These are phyloP conservation scores for Venustoraphidia nigricollis DNA, from an alignment of 2,888 invertebrate genomes.

Conservation along the genomic window DNA sequence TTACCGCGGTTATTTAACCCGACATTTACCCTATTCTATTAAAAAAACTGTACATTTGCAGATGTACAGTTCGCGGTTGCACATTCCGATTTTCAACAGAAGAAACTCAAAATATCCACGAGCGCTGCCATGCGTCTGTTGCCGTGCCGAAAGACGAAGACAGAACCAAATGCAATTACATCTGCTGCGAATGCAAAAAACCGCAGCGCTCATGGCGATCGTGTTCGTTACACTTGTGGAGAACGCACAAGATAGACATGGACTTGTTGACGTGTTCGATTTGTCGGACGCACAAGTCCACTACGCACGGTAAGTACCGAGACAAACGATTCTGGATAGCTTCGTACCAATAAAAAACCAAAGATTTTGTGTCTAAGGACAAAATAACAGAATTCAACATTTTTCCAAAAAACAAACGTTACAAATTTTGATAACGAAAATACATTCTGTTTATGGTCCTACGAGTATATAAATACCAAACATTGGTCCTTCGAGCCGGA, in stretches of 20 bases:
- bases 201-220: constrained; percentile 44
- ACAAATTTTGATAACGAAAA: too few relatives aligned
- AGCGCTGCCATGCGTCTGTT: constrained; percentile 30
- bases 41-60: constrained; percentile 16
- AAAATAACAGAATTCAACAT: too few relatives aligned
- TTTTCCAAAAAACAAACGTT: too few relatives aligned
- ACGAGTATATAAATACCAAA: too few relatives aligned
- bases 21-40: too few relatives aligned
- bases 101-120: constrained; percentile 30
- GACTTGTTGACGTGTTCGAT: constrained; percentile 41
- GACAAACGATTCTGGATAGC: not conserved
- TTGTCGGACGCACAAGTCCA: constrained; percentile 37
- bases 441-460: too few relatives aligned
- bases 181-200: constrained; percentile 35
- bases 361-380: too few relatives aligned
- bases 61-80: constrained; percentile 38
- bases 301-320: constrained; percentile 26
- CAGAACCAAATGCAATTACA: constrained; percentile 27
- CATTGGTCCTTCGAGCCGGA: too few relatives aligned
- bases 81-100: constrained; percentile 33
- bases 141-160: constrained; percentile 11
- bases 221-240: constrained; percentile 54
- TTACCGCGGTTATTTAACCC: too few relatives aligned
- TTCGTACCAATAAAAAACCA: too few relatives aligned
- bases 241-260: constrained; percentile 42